phyloP scores from a whole-genome alignment of 2,113 vertebrate genomes.

The Ursus arctos region DNA sequence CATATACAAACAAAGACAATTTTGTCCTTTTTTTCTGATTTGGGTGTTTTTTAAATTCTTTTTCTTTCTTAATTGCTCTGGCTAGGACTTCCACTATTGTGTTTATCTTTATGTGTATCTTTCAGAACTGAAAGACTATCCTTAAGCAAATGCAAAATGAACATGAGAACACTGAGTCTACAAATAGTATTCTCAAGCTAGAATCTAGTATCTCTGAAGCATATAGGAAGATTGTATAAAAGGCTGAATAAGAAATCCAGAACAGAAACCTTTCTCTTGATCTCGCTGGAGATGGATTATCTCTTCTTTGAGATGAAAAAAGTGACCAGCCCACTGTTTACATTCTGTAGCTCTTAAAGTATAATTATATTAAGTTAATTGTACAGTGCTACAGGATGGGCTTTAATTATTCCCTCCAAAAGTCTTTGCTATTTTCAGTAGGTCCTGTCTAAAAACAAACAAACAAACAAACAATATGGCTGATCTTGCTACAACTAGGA shows the following conservation, averaged over 20 bases:
- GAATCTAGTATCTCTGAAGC: background rate
- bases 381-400: background rate
- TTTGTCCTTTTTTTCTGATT: background rate
- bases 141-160: background rate
- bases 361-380: background rate
- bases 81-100: background rate
- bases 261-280: background rate
- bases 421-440: background rate
- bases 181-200: background rate
- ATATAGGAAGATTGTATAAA: background rate
- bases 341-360: background rate
- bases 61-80: background rate
- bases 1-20: too few species aligned
- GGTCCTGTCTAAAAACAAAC: background rate
- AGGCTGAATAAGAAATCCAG: background rate
- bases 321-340: background rate
- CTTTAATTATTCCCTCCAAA: background rate
- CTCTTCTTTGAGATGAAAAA: slow-evolving; percentile 34
- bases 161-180: background rate
- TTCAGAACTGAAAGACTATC: background rate
- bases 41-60: background rate
- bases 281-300: background rate
- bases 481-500: background rate
- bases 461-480: background rate
- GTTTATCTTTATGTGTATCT: background rate